A percentile compares a stretch with the other conserved stretches of the same genome.
These are phyloP conservation scores for Oscheius myriophilus DNA, from an alignment of 2,888 invertebrate genomes.

Conservation along the genomic window DNA sequence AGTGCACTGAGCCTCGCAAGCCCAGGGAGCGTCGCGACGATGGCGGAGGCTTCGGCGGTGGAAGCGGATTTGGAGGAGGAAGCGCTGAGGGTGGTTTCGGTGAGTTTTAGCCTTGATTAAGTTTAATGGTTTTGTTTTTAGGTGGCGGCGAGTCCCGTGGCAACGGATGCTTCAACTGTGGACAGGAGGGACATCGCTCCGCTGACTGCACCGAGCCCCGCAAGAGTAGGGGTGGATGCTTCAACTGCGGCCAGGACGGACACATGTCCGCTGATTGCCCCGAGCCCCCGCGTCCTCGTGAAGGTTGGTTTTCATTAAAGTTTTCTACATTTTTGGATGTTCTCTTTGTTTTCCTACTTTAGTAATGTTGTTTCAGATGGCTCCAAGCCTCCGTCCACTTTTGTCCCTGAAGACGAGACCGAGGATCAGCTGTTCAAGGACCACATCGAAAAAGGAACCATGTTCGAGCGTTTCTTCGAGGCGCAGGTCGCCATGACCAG, in stretches of 20 bases:
- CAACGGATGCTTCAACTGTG: slow-evolving; percentile 52
- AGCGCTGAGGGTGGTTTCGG: no score
- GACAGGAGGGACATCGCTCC: slow-evolving; percentile 43
- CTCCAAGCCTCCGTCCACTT: slow-evolving; percentile 22
- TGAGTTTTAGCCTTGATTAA: no score
- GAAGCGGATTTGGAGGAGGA: no score
- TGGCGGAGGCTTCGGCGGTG: no score
- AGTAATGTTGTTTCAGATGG: slow-evolving; percentile 12
- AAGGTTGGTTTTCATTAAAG: not conserved
- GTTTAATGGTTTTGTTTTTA: no score
- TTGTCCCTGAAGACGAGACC: slow-evolving; percentile 21
- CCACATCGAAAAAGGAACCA: slow-evolving; percentile 14
- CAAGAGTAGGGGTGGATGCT: slow-evolving; percentile 29
- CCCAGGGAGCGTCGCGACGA: slow-evolving; percentile 1
- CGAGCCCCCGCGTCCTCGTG: slow-evolving; percentile 8
- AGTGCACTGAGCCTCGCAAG: slow-evolving; percentile 38
- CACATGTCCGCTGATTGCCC: slow-evolving; percentile 29
- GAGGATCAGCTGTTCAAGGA: slow-evolving; percentile 19
- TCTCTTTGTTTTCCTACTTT: not conserved
- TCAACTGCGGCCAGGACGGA: slow-evolving; percentile 34
- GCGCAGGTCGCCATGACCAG: slow-evolving; percentile 41
- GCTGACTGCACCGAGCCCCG: slow-evolving; percentile 38
- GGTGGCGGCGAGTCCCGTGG: no score
- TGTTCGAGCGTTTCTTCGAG: slow-evolving; percentile 53
- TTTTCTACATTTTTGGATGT: no score